A percentile compares a stretch with the other conserved stretches of the same genome.
Evolutionary conservation across 1,140 invertebrate species (phyloP).

Genomic region (Stegodyphus dumicola): DNA sequence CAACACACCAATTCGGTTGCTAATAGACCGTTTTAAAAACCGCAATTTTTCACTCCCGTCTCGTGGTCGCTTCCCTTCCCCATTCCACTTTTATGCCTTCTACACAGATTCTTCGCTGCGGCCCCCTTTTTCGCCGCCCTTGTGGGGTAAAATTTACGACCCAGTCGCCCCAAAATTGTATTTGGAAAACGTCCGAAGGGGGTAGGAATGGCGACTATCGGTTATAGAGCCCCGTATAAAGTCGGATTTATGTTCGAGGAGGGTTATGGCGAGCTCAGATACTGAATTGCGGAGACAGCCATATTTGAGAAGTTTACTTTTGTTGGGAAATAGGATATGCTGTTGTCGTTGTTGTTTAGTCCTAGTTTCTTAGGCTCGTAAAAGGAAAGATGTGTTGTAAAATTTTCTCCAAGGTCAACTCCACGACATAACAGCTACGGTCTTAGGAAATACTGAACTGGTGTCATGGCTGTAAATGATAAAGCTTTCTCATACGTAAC

Average conservation of each 20-base stretch:
- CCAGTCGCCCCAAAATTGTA: conserved; percentile 13
- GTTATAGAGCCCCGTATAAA: not conserved
- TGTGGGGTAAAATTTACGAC: conserved; percentile 24
- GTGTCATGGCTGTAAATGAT: too few species aligned
- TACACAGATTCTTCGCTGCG: not conserved
- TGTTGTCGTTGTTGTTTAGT: too few species aligned
- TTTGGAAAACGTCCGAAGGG: not conserved
- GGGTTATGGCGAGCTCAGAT: not conserved
- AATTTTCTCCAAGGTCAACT: too few species aligned
- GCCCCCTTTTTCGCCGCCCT: not conserved
- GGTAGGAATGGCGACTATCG: not conserved
- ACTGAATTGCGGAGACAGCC: not conserved
- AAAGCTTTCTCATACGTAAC: too few species aligned
- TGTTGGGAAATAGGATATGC: not conserved
- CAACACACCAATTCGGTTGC: conserved; percentile 14
- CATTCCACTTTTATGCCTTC: conserved; percentile 12
- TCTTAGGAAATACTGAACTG: too few species aligned
- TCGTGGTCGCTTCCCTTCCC: not conserved
- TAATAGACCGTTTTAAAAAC: conserved; percentile 55
- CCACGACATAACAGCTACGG: too few species aligned
- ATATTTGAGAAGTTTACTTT: not conserved
- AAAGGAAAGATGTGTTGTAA: not conserved
- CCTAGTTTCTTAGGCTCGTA: not conserved
- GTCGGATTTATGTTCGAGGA: not conserved
- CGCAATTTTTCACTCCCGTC: conserved; percentile 41